Evolutionary conservation across 2,797 vertebrate species (phyloP).

Genomic region (Echiichthys vipera): DNA sequence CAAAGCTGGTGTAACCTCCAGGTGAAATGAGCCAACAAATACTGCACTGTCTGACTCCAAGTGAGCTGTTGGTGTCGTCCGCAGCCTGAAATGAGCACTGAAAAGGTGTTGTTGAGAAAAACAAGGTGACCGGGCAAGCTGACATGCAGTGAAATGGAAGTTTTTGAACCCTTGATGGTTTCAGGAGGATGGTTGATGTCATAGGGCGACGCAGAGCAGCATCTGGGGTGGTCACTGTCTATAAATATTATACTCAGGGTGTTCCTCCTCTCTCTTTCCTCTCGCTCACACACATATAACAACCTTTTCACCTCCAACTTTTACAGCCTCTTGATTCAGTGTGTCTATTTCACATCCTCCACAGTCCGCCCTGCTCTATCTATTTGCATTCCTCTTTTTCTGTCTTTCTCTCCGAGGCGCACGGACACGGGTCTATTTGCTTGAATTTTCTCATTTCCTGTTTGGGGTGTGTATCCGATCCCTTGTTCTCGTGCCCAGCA

Average conservation of each 20-base stretch:
- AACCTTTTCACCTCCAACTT: conserved; percentile 48
- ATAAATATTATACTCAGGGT: conserved; percentile 52
- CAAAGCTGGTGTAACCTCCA: conserved; percentile 28
- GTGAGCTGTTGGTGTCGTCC: neutral
- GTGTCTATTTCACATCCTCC: conserved; percentile 64
- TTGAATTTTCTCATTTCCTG: conserved; percentile 86
- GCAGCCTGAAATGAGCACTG: neutral
- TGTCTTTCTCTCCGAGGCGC: conserved; percentile 44
- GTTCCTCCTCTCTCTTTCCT: conserved; percentile 24
- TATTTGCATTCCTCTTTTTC: conserved; percentile 53
- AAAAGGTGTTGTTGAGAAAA: conserved; percentile 13
- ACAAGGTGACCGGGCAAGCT: conserved; percentile 10
- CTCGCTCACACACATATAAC: conserved; percentile 10
- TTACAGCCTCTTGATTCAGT: conserved; percentile 44
- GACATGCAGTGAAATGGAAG: neutral
- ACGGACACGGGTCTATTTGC: conserved; percentile 69
- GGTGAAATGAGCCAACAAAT: conserved; percentile 43
- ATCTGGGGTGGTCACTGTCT: conserved; percentile 55
- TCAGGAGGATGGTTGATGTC: conserved; percentile 41
- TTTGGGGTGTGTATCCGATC: conserved; percentile 84
- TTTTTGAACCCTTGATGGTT: conserved; percentile 12
- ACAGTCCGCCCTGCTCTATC: conserved; percentile 26
- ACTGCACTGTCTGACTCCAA: conserved; percentile 16
- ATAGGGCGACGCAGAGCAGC: conserved; percentile 23
- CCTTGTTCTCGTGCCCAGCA: conserved; percentile 82